Evolutionary conservation across 2,797 vertebrate species (phyloP).

Genomic region (Capromys pilorides): DNA sequence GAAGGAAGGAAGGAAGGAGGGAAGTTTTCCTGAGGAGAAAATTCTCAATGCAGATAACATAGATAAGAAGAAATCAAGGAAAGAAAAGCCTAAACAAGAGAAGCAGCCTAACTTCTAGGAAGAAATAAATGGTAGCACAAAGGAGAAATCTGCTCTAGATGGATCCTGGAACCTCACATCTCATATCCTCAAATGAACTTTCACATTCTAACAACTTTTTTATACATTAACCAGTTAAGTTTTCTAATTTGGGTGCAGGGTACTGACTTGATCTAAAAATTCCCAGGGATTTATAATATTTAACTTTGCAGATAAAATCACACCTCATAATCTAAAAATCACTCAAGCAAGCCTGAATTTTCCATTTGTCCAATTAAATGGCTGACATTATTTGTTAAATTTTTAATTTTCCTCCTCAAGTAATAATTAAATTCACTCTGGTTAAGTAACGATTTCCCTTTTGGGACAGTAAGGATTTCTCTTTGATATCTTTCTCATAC

Average conservation of each 20-base stretch:
- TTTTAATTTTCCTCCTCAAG: conserved; percentile 51
- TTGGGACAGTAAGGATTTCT: background rate
- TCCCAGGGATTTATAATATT: background rate
- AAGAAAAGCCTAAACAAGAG: background rate
- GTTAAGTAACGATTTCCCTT: background rate
- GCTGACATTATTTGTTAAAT: conserved; percentile 19
- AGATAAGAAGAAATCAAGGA: background rate
- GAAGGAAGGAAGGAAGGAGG: too few relatives aligned
- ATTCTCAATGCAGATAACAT: background rate
- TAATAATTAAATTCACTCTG: conserved; percentile 42
- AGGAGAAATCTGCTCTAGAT: background rate
- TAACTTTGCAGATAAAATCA: conserved; percentile 64
- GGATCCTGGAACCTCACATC: background rate
- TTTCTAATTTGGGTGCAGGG: background rate
- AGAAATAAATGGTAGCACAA: background rate
- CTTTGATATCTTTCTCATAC: background rate
- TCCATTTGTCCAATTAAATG: conserved; percentile 53
- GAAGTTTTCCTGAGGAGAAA: background rate
- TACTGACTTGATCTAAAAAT: conserved; percentile 52
- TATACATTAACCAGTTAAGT: conserved; percentile 42
- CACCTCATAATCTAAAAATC: conserved; percentile 63
- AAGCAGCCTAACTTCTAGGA: conserved; percentile 3
- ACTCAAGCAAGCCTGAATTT: conserved; percentile 64
- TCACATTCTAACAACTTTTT: background rate
- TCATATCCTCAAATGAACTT: conserved; percentile 46